Percentiles rank a stretch among this genome's conserved stretches.
Evolutionary conservation across 2,888 invertebrate genomes (phyloP).

Genomic region (Agonopterix subpropinquella): DNA sequence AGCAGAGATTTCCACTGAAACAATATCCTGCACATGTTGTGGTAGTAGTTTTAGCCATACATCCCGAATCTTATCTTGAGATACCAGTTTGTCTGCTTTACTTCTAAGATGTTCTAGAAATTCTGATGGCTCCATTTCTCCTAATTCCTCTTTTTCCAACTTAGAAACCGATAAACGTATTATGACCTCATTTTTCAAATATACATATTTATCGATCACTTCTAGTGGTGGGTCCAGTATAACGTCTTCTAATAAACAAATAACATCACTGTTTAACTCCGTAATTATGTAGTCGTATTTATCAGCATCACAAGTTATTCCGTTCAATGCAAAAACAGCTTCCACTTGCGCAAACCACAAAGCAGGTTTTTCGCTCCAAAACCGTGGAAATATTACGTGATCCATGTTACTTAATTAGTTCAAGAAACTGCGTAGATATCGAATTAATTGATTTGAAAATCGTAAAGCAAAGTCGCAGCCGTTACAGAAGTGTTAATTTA

Average conservation of each 20-base stretch:
- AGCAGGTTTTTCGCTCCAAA: slow-evolving; percentile 6
- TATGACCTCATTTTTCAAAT: slow-evolving; percentile 2
- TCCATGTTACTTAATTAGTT: slow-evolving; percentile 3
- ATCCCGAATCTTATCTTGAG: background rate
- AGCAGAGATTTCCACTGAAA: background rate
- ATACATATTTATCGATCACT: background rate
- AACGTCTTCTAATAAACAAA: slow-evolving; percentile 2
- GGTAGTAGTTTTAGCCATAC: slow-evolving; percentile 4
- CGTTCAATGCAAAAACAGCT: slow-evolving; percentile 6
- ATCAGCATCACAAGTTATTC: slow-evolving; percentile 2
- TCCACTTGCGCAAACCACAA: slow-evolving; percentile 8
- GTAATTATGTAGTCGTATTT: slow-evolving; percentile 5
- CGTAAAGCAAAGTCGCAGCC: too few relatives aligned
- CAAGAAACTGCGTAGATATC: too few relatives aligned
- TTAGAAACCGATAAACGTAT: slow-evolving; percentile 1
- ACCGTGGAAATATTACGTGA: slow-evolving; percentile 4
- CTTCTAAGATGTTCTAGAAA: background rate
- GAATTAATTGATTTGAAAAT: too few relatives aligned
- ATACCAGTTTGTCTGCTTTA: slow-evolving; percentile 2
- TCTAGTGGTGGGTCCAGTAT: slow-evolving; percentile 1
- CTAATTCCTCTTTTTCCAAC: slow-evolving; percentile 3
- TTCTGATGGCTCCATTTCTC: slow-evolving; percentile 3
- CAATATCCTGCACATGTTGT: background rate
- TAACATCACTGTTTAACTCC: slow-evolving; percentile 1
- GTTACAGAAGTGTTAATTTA: too few relatives aligned